phyloP scores from a whole-genome alignment of 2,113 vertebrate genomes.

The Amazona vittata region DNA sequence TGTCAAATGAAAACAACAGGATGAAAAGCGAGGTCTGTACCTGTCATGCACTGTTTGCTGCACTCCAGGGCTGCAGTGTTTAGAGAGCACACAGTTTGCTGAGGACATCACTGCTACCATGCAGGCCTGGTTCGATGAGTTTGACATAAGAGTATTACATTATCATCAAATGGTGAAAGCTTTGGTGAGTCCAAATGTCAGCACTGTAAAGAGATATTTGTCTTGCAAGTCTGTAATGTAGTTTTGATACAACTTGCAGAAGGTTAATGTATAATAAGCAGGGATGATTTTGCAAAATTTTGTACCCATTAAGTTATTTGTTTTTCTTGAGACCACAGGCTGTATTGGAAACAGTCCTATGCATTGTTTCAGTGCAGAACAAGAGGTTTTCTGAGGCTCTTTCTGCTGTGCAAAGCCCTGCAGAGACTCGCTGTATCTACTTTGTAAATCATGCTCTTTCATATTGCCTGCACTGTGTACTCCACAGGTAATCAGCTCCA shows the following conservation, averaged over 20 bases:
- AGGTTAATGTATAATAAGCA: neutral
- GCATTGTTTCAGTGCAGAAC: neutral
- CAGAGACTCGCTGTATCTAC: neutral
- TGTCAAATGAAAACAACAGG: neutral
- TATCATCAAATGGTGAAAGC: neutral
- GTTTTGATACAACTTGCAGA: neutral
- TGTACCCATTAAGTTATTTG: neutral
- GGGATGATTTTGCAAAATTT: neutral
- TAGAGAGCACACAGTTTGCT: neutral
- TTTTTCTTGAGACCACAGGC: neutral
- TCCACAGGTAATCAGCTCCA: neutral
- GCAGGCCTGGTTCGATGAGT: neutral
- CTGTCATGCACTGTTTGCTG: neutral
- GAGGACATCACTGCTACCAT: neutral
- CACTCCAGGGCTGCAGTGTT: neutral
- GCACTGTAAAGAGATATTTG: neutral
- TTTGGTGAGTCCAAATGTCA: slow-evolving; percentile 4
- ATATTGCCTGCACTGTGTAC: neutral
- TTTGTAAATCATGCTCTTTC: neutral
- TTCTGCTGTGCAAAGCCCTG: neutral
- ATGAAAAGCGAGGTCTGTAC: neutral
- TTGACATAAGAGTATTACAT: neutral
- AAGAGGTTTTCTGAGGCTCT: neutral
- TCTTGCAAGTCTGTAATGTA: neutral
- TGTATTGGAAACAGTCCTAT: neutral